Evolutionary conservation across 2,797 vertebrate species (phyloP).

Genomic region (Myotis findleyi): DNA sequence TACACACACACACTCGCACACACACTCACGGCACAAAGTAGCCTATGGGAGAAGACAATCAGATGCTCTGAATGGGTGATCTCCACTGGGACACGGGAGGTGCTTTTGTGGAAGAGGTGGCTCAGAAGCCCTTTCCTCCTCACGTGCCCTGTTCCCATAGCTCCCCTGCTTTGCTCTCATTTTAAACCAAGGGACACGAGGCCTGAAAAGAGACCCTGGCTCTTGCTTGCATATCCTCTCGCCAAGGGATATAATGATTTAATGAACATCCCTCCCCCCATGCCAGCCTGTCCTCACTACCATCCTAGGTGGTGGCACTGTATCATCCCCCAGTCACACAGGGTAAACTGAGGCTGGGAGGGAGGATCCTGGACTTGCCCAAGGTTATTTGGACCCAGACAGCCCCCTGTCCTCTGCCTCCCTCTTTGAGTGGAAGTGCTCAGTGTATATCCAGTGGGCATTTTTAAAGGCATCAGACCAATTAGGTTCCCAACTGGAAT

Average conservation of each 20-base stretch:
- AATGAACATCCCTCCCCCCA: neutral
- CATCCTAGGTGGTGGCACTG: no score
- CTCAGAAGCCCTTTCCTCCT: neutral
- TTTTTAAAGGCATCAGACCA: conserved; percentile 1
- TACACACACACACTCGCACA: no score
- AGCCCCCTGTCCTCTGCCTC: neutral
- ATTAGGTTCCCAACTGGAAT: neutral
- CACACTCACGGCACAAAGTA: neutral
- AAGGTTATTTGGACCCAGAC: neutral
- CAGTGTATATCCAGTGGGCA: neutral
- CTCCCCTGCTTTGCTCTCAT: neutral
- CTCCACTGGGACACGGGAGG: neutral
- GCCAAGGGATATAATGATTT: neutral
- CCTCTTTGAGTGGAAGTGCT: neutral
- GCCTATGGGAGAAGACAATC: neutral
- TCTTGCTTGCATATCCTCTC: neutral
- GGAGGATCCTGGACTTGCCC: neutral
- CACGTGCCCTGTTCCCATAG: no score
- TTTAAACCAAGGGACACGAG: neutral
- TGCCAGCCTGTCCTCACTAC: neutral
- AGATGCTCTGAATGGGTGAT: neutral
- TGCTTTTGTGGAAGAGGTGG: neutral
- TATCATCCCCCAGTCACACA: neutral
- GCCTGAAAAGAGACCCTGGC: neutral
- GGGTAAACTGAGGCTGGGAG: neutral